Evolutionary conservation across 2,797 vertebrate species (phyloP), one percentile per base, ranked within the genome.

Genomic region (Tolypeutes matacus): DNA sequence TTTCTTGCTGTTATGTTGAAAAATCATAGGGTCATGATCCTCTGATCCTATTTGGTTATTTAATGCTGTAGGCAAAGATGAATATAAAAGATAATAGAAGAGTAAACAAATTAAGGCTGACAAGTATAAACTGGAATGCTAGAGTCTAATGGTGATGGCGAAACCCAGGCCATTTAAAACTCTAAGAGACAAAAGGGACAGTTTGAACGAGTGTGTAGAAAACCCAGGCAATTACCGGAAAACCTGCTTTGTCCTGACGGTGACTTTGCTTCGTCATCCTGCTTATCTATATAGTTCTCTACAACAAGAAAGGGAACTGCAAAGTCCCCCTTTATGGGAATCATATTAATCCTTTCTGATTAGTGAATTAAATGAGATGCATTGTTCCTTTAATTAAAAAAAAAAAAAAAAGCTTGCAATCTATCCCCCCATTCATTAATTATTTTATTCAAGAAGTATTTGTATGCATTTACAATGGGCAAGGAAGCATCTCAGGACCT

Each of bases 281-380:
- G 21, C 31, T 56, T 89, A 7, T 36, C n/a, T 42, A 34, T 12
- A 3, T 23, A 13, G n/a, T 14, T 42, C 21, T 39, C 21, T 73
- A 23, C 0, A 60, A 51, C 23, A 8, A 20, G 10, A 46, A 29
- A 64, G 25, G 2, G 31, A 34, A 34, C 4, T 0, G 0, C 1
- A 7, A 36, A 20, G 6, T 31, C n/a, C 64, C 31, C 31, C 1
- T 20, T 13, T 3, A n/a, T 1, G 10, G 10, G 80, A n/a, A 18
- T 3, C 31, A 2, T 4, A 31, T 2, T 39, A 1, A 42, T 60
- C 34, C 27, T 29, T 46, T 53, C 81, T 31, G 18, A 39, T 42
- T 7, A 65, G 67, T 17, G 21, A 34, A 27, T 17, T 31, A 46
- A 13, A 14, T 5, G 18, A 70, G 86, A 15, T 9, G 4, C 21